A percentile compares a stretch with the other conserved stretches of the same genome.
phyloP scores from a whole-genome alignment of 2,113 vertebrate genomes.

The Rhinogobius similis region DNA sequence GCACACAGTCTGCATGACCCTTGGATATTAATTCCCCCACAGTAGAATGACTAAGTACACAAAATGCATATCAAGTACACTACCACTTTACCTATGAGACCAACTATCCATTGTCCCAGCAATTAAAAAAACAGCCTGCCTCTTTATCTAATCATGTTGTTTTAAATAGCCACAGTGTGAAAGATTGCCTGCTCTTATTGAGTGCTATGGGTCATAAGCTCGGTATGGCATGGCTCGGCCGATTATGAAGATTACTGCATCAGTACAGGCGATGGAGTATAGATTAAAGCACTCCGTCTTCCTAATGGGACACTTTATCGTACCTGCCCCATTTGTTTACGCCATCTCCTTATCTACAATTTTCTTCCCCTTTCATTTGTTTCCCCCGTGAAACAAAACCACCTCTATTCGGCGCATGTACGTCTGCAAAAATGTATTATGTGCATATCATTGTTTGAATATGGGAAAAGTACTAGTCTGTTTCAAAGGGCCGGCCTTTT shows the following conservation, averaged over 20 bases:
- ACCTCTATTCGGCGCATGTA: background rate
- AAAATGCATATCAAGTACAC: no score
- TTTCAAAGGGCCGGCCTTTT: conserved; percentile 35
- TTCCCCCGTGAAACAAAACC: background rate
- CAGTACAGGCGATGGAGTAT: conserved; percentile 26
- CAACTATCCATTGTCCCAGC: background rate
- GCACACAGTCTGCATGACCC: no score
- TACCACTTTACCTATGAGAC: no score
- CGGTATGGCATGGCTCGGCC: background rate
- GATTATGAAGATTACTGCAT: conserved; percentile 24
- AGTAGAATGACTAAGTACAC: no score
- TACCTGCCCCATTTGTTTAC: conserved; percentile 37
- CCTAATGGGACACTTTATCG: conserved; percentile 37
- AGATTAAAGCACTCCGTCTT: conserved; percentile 45
- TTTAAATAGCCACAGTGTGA: background rate
- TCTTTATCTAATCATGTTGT: background rate
- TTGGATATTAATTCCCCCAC: no score
- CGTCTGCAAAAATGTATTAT: background rate
- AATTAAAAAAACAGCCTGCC: background rate
- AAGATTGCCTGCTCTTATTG: background rate
- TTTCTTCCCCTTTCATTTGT: conserved; percentile 15
- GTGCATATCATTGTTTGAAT: conserved; percentile 1
- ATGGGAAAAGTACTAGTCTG: conserved; percentile 7
- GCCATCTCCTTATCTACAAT: conserved; percentile 14
- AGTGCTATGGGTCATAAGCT: conserved; percentile 11